A percentile compares a stretch with the other conserved stretches of the same genome.
phyloP scores from a whole-genome alignment of 2,113 vertebrate species.

The Neotoma lepida region DNA sequence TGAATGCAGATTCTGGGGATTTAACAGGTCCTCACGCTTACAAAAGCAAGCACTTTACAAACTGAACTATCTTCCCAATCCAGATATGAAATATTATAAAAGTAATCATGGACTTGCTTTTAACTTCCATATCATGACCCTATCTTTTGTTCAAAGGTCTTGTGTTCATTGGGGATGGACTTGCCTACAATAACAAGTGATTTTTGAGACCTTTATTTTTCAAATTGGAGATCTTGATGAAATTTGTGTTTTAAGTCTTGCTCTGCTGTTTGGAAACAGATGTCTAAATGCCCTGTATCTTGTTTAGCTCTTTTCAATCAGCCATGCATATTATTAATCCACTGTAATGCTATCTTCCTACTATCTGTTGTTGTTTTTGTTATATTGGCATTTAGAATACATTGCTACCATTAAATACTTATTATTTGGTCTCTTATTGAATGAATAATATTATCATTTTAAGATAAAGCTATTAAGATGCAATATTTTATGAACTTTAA shows the following conservation, averaged over 20 bases:
- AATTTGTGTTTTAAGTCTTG: conserved; percentile 44
- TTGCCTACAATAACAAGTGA: neutral
- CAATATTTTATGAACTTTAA: conserved; percentile 64
- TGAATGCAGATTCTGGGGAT: neutral
- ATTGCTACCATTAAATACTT: conserved; percentile 48
- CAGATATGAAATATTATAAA: conserved; percentile 33
- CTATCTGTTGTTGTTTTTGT: neutral
- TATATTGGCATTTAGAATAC: conserved; percentile 33
- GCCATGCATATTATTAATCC: neutral
- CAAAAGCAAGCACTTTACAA: neutral
- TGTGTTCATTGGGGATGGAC: neutral
- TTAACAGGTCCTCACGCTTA: neutral
- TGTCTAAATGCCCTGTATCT: neutral
- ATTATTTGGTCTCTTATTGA: conserved; percentile 17
- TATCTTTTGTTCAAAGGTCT: conserved; percentile 3
- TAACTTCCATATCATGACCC: neutral
- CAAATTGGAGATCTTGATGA: neutral
- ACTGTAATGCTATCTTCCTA: neutral
- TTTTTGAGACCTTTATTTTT: conserved; percentile 7
- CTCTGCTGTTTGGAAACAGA: neutral
- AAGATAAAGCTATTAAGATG: conserved; percentile 68
- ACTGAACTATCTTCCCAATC: neutral
- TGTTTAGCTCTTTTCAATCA: neutral
- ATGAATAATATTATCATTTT: conserved; percentile 57
- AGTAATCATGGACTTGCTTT: neutral